These are phyloP conservation scores for Ephydatia muelleri DNA, from an alignment of 37 sponge, comb jelly and placozoan genomes.

Conservation along the genomic window DNA sequence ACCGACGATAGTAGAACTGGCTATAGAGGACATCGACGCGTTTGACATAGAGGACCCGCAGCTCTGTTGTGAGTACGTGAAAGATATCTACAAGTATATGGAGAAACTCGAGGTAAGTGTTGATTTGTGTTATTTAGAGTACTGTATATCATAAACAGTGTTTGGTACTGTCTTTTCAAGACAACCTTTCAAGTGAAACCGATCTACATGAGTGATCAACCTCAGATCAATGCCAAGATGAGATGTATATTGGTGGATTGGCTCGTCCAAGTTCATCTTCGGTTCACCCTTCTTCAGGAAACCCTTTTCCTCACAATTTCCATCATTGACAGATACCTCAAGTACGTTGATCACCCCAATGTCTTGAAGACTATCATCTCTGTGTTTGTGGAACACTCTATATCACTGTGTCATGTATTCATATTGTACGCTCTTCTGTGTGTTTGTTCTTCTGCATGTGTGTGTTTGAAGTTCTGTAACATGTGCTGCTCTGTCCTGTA, in stretches of 20 bases:
- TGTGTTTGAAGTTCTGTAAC: too few species aligned
- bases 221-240: slow-evolving; percentile 87
- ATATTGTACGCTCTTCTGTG: too few species aligned
- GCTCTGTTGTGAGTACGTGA: slow-evolving; percentile 94
- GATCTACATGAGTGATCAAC: slow-evolving; percentile 72
- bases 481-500: too few species aligned
- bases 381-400: too few species aligned
- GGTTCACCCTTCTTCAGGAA: slow-evolving; percentile 88
- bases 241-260: slow-evolving; percentile 92
- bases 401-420: too few species aligned
- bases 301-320: slow-evolving; percentile 90
- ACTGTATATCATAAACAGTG: too few species aligned
- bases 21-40: slow-evolving; percentile 86
- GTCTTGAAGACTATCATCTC: too few species aligned
- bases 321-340: slow-evolving; percentile 92
- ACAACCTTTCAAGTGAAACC: slow-evolving; percentile 68
- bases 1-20: too few species aligned
- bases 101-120: slow-evolving; percentile 74
- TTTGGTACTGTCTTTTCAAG: slow-evolving; percentile 3
- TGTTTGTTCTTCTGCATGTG: too few species aligned
- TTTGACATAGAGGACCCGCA: slow-evolving; percentile 93
- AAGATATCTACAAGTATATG: slow-evolving; percentile 95
- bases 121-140: too few species aligned
- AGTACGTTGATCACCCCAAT: slow-evolving; percentile 11
- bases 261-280: slow-evolving; percentile 93